Base-by-base conservation (phyloP, 2,888 invertebrate genomes). In the Parochlus steinenii region DNA sequence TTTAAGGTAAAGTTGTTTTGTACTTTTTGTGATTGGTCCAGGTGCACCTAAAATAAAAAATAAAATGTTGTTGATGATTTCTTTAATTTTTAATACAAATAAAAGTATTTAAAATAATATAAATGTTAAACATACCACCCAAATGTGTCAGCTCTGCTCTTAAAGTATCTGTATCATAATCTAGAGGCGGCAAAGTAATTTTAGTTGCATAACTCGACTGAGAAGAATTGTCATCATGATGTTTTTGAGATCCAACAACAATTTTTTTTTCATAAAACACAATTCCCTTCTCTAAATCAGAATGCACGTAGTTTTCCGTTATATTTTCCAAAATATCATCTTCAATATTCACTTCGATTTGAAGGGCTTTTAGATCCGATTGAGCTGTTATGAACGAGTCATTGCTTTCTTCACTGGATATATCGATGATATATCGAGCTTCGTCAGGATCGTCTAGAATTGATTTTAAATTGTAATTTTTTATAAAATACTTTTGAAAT, bases 21-120 rank as follows among this genome's bases (percentile, higher is more conserved):
- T 90, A 3, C 71, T 68, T 10, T 67, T 60, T 2, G 77, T 78
- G 44, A 90, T 77, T 3, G 90, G 90, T 1, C 90, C 90, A 33
- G 30, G 15, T 33, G 12, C 10, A 7, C 24, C 12, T 18, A 10
- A 22, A 20, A 11, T 12, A 15, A 38, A 28, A 32, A 24, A n/a
- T 18, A 26, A 28, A 26, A 11, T 6, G 6, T 33, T 5, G 30
- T 19, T 4, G 20, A 5, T 6, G n/a, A 24, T 24, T 23, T 32
- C 17, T 15, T 10, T 10, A 4, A 5, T 24, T 15, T 23, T 32
- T 22, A 16, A 2, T 14, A n/a, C 3, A 5, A 5, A 6, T 6
- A 15, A 32, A 8, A 4, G 6, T 7, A 26, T 24, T 16, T 17
- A 6, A 11, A 4, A 6, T n/a, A 23, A 24, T 11, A 8, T 6